Evolutionary conservation across 2,888 invertebrate species (phyloP), one percentile per base, ranked within the genome.

Genomic region (Deroplatys truncata): DNA sequence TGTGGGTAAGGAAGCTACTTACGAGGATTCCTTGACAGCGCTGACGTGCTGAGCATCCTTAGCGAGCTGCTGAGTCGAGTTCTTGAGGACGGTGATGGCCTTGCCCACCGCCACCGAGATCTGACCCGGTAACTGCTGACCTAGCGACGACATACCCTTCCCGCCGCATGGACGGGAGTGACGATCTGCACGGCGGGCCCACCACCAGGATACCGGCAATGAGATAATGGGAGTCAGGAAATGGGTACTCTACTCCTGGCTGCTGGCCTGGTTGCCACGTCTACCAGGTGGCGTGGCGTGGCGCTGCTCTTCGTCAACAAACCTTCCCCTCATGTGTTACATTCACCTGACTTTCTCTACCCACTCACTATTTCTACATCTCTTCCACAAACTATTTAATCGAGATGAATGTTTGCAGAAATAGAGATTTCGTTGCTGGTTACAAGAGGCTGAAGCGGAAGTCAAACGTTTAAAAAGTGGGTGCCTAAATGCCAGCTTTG

Each of bases 31-130:
- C 56, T 72, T 72, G 56, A 15, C 49, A 49, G 49, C 49, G 49
- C 49, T 49, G 49, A 72, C 25, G 56, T 16, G 25, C 35, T 43
- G 72, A 4, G 82, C 88, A 85, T 90, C 43, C 83, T 88, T 90
- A 43, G 35, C 31, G 16, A 56, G 31, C 31, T 87, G 87, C 43
- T 25, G 29, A 31, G 90, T 88, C 10, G 90, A 86, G 86, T 90
- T 88, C 88, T 90, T 90, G 86, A 90, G 90, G 56, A 86, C 88
- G 86, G 35, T 88, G 84, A 90, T 86, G 84, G 90, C 90, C 83
- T 84, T 49, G 1, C 90, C 82, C 85, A 90, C 90, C 9, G 90
- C 90, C 15, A 88, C 90, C 25, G 90, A 88, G 56, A 90, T 82
- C 25, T 84, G 72, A 9, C 90, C 90, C 56, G 88, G 90, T 20